These are phyloP conservation scores for Hirtodrosophila alboralis DNA, from an alignment of 2,888 invertebrate species.

Conservation along the genomic window DNA sequence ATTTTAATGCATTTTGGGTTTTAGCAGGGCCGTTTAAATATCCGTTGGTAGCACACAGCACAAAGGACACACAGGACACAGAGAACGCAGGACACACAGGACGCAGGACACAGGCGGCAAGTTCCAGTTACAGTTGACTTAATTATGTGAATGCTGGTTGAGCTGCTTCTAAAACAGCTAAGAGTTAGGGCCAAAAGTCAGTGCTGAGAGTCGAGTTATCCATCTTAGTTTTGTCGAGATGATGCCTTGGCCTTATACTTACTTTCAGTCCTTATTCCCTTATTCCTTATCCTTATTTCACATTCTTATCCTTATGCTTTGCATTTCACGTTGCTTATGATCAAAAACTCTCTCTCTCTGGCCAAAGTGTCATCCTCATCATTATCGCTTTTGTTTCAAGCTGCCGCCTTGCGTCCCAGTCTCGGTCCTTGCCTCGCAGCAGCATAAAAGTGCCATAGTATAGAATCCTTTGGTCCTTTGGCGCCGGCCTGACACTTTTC, in stretches of 20 bases:
- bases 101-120: neutral
- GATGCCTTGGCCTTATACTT: slow-evolving; percentile 48
- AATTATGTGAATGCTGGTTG: slow-evolving; percentile 68
- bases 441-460: slow-evolving; percentile 18
- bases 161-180: slow-evolving; percentile 29
- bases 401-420: no score
- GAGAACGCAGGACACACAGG: neutral
- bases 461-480: slow-evolving; percentile 81
- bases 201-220: slow-evolving; percentile 61
- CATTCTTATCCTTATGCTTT: slow-evolving; percentile 4
- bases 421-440: slow-evolving; percentile 54
- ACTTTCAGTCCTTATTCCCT: slow-evolving; percentile 5
- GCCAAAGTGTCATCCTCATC: slow-evolving; percentile 73
- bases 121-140: slow-evolving; percentile 60
- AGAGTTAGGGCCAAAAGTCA: slow-evolving; percentile 54
- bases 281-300: slow-evolving; percentile 18
- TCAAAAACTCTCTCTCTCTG: slow-evolving; percentile 72
- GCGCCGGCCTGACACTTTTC: slow-evolving; percentile 80
- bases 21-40: slow-evolving; percentile 44
- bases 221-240: slow-evolving; percentile 75
- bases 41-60: slow-evolving; percentile 28
- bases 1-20: slow-evolving; percentile 75
- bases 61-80: slow-evolving; percentile 4
- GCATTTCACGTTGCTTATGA: slow-evolving; percentile 55
- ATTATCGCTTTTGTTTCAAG: slow-evolving; percentile 74